Conservation (phyloP, 2,797 vertebrate genomes). For the Xiphophorus birchmanni region DNA sequence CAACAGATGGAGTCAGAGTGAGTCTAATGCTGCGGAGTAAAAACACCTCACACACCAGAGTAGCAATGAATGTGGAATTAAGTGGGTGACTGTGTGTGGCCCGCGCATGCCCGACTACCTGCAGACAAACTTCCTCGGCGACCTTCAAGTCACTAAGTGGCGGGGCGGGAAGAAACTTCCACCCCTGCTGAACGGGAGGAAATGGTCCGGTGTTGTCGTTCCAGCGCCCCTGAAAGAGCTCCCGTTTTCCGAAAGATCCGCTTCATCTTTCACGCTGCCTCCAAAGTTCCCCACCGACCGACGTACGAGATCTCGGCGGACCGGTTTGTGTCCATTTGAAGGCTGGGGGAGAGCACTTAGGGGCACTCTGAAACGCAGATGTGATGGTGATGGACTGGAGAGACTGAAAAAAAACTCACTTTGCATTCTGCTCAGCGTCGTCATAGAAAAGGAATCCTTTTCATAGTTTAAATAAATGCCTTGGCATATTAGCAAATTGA, state of each 20-base stretch:
- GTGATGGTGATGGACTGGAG: background rate
- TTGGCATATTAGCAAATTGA: background rate
- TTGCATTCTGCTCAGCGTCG: background rate
- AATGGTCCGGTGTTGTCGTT: constrained; percentile 15
- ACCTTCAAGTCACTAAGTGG: constrained; percentile 38
- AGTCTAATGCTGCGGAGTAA: constrained; percentile 17
- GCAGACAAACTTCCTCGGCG: constrained; percentile 26
- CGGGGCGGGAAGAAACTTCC: constrained; percentile 25
- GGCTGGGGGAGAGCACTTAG: background rate
- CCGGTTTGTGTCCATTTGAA: constrained; percentile 23
- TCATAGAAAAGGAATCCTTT: background rate
- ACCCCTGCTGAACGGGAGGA: background rate
- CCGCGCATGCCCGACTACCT: background rate
- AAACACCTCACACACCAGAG: constrained; percentile 20
- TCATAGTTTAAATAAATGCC: background rate
- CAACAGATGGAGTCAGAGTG: constrained; percentile 52
- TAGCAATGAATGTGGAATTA: constrained; percentile 21
- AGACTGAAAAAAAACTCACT: background rate
- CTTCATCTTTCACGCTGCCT: constrained; percentile 10
- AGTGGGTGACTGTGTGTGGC: background rate
- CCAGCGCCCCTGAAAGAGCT: constrained; percentile 53
- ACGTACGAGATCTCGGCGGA: constrained; percentile 35
- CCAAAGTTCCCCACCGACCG: constrained; percentile 3
- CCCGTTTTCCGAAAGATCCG: constrained; percentile 33
- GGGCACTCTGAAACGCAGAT: constrained; percentile 22